phyloP scores from a whole-genome alignment of 2,888 invertebrate species.

The Tachina lurida region DNA sequence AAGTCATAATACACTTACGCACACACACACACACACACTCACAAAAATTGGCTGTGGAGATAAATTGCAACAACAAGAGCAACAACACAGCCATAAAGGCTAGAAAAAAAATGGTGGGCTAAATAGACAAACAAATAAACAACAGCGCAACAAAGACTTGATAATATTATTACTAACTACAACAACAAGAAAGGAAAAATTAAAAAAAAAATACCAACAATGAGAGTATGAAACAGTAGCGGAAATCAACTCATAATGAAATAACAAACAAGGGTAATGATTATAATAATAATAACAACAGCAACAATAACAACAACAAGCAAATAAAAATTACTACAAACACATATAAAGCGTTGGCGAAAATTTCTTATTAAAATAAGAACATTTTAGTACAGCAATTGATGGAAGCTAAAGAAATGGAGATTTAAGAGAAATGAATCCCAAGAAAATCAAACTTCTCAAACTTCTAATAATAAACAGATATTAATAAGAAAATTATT shows the following conservation, averaged over 20 bases:
- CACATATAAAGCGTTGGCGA: neutral
- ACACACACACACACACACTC: conserved; percentile 3
- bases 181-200: conserved; percentile 6
- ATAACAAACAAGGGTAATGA: conserved; percentile 71
- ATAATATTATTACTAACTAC: conserved; percentile 48
- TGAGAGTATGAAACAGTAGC: conserved; percentile 33
- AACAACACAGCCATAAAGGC: neutral
- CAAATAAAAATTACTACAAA: neutral
- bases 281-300: conserved; percentile 54
- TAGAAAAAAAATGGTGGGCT: conserved; percentile 54
- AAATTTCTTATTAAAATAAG: neutral
- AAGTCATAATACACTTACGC: conserved; percentile 55
- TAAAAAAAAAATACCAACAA: neutral
- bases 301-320: conserved; percentile 12
- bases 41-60: neutral
- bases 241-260: conserved; percentile 68
- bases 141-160: conserved; percentile 39
- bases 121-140: conserved; percentile 59
- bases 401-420: neutral
- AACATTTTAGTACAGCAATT: neutral
- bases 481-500: too few relatives aligned
- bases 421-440: neutral
- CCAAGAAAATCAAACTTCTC: neutral
- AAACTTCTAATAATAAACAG: neutral
- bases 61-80: neutral